Evolutionary conservation across 2,113 vertebrate species (phyloP), one percentile per base, ranked within the genome.

Genomic region (Microtus oregoni): DNA sequence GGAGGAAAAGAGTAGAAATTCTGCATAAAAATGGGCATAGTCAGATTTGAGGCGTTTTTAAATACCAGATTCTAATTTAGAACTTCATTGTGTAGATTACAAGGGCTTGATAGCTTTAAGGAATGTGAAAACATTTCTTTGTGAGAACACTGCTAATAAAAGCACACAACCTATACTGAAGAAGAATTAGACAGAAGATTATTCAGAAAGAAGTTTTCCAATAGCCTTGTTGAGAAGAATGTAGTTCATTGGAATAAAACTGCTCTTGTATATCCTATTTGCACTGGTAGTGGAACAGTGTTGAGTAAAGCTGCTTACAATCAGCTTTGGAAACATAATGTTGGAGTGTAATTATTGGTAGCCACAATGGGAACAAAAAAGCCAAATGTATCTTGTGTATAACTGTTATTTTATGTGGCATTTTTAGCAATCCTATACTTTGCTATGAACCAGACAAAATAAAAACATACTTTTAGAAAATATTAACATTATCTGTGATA

Each of bases 61-160:
- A 79, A 83, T 79, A 90, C 14, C 38, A 70, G 5, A 68, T n/a
- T 78, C 35, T 47, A 76, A 96, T 94, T 92, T 38, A 88, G 44
- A 68, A 75, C 26, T 73, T 87, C 44, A 73, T 92, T 92, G 3
- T 50, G 35, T 5, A 94, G 26, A 1, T 19, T 61, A 1, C 76
- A n/a, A 47, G 47, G 5, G n/a, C n/a, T 79, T 55, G 52, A 55
- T 11, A 89, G 58, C 20, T 94, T 92, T 50, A 8, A 82, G 12
- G 14, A 77, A 92, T 44, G 2, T 47, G 63, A 19, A 67, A 67
- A 32, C 8, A n/a, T 17, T 22, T 85, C 20, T 87, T 90, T 88
- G 52, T 35, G 35, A 70, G 83, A 88, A 85, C 61, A 20, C 35
- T 11, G 63, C 32, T 30, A 19, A 38, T 78, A 68, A 94, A 11